These are phyloP conservation scores for Sphaeridia pumilis DNA, from an alignment of 2,888 invertebrate genomes.

Conservation along the genomic window DNA sequence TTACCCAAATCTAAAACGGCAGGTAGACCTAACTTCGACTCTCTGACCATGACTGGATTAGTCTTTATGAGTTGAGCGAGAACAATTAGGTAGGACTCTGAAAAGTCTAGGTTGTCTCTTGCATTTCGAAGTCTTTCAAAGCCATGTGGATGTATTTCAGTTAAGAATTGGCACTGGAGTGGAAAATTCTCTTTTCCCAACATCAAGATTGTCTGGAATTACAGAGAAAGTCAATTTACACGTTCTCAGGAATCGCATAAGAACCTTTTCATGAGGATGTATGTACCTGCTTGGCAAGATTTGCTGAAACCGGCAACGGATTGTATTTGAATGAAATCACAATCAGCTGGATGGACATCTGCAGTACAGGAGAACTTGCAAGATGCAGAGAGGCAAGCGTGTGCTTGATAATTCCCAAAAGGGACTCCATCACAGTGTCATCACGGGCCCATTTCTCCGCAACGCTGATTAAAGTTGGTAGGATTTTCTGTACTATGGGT, in stretches of 20 bases:
- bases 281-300: constrained; percentile 28
- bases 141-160: constrained; percentile 26
- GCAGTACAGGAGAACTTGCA: constrained; percentile 27
- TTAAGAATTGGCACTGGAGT: constrained; percentile 28
- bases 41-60: constrained; percentile 23
- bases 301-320: constrained; percentile 25
- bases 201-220: constrained; percentile 29
- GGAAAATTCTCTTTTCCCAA: constrained; percentile 29
- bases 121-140: constrained; percentile 24
- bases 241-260: too few relatives aligned
- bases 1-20: constrained; percentile 27
- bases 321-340: constrained; percentile 28
- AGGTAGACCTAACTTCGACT: constrained; percentile 24
- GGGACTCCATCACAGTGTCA: constrained; percentile 32
- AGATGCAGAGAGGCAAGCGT: constrained; percentile 30
- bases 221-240: too few relatives aligned
- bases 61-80: constrained; percentile 27
- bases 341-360: constrained; percentile 30
- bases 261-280: too few relatives aligned
- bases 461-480: constrained; percentile 29
- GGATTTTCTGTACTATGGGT: constrained; percentile 33
- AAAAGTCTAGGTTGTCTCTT: constrained; percentile 29
- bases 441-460: constrained; percentile 35
- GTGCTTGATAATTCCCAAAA: constrained; percentile 32
- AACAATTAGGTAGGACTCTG: constrained; percentile 31